Conservation (phyloP, 1,140 invertebrate genomes). For the Drosophila virilis region DNA sequence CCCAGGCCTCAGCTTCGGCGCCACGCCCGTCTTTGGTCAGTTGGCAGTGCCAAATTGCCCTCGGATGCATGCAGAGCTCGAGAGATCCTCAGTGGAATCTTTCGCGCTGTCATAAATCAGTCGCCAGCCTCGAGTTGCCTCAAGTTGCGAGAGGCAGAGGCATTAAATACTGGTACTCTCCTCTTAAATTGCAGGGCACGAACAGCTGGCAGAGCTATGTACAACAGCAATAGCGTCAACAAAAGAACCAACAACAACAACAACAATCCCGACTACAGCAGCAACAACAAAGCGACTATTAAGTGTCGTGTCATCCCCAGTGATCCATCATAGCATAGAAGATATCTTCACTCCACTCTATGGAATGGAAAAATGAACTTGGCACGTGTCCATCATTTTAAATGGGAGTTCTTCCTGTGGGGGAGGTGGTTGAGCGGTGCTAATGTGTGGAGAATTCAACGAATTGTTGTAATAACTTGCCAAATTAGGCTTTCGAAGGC, state of each 20-base stretch:
- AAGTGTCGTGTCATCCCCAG: constrained; percentile 78
- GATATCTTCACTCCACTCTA: constrained; percentile 32
- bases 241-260: constrained; percentile 38
- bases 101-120: constrained; percentile 74
- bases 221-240: constrained; percentile 44
- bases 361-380: constrained; percentile 63
- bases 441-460: constrained; percentile 39
- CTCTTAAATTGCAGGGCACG: constrained; percentile 71
- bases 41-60: constrained; percentile 61
- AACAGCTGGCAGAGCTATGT: constrained; percentile 45
- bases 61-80: constrained; percentile 42
- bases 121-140: constrained; percentile 60
- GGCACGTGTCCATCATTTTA: constrained; percentile 74
- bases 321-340: constrained; percentile 71
- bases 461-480: constrained; percentile 64
- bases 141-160: constrained; percentile 29
- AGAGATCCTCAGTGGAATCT: constrained; percentile 49
- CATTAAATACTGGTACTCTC: constrained; percentile 69
- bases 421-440: constrained; percentile 50
- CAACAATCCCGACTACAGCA: too few species aligned
- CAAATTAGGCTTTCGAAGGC: constrained; percentile 57
- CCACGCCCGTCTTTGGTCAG: constrained; percentile 62
- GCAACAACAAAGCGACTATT: constrained; percentile 45
- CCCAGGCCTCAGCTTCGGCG: constrained; percentile 41
- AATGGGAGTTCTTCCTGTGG: constrained; percentile 46